Evolutionary conservation across 2,888 invertebrate species (phyloP).

Genomic region (Ophion costatus): DNA sequence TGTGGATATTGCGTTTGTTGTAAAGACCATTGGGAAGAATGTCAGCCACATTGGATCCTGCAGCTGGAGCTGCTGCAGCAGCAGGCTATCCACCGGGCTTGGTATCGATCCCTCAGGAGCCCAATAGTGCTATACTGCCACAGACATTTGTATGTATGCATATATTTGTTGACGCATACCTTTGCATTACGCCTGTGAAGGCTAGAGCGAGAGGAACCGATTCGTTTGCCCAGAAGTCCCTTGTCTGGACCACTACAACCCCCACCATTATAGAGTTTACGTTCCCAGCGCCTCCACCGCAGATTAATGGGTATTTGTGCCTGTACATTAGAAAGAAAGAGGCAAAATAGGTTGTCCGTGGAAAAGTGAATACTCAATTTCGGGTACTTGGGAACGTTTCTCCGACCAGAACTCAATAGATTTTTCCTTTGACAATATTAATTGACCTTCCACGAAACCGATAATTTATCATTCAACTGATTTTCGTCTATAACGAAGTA

Average conservation of each 20-base stretch:
- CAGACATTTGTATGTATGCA: constrained; percentile 7
- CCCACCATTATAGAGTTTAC: constrained; percentile 55
- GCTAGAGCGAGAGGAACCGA: constrained; percentile 50
- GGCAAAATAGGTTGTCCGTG: constrained; percentile 6
- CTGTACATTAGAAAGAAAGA: background rate
- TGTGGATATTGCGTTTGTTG: background rate
- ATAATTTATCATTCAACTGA: too few species aligned
- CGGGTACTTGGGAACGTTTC: background rate
- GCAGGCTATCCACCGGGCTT: constrained; percentile 65
- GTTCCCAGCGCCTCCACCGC: constrained; percentile 35
- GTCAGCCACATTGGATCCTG: constrained; percentile 58
- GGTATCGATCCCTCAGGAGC: constrained; percentile 77
- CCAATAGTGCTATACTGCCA: constrained; percentile 48
- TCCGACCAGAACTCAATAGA: background rate
- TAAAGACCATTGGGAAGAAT: constrained; percentile 41
- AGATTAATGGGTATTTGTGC: constrained; percentile 12
- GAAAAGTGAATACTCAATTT: constrained; percentile 5
- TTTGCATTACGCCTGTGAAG: constrained; percentile 69
- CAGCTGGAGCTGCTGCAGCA: constrained; percentile 61
- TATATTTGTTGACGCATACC: constrained; percentile 45
- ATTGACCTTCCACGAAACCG: too few species aligned
- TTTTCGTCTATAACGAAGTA: too few species aligned
- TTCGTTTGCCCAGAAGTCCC: constrained; percentile 58
- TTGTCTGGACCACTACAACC: constrained; percentile 44
- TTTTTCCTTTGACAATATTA: background rate